A percentile compares a stretch with the other conserved stretches of the same genome.
phyloP scores from a whole-genome alignment of 1,140 invertebrate genomes.

The Bombyx mori region ASM3026992v2 NC_085117.1:720501-721000 shows the following conservation, averaged over 20 bases:
- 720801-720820: conserved; percentile 56
- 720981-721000: too few relatives aligned
- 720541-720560: conserved; percentile 49
- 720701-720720: conserved; percentile 59
- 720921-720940: conserved; percentile 48
- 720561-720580: conserved; percentile 33
- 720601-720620: conserved; percentile 54
- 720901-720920: conserved; percentile 21
- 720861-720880: conserved; percentile 38
- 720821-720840: conserved; percentile 48
- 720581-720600: conserved; percentile 17
- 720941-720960: conserved; percentile 55
- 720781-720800: conserved; percentile 56
- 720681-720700: conserved; percentile 42
- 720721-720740: conserved; percentile 58
- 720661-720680: conserved; percentile 32
- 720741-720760: conserved; percentile 59
- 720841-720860: conserved; percentile 47
- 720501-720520: conserved; percentile 22
- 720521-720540: conserved; percentile 25
- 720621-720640: conserved; percentile 59
- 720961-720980: conserved; percentile 60
- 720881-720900: conserved; percentile 24
- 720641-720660: conserved; percentile 35
- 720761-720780: conserved; percentile 64